Conservation (phyloP, 2,113 vertebrate genomes). For the Hippocampus comes region DNA sequence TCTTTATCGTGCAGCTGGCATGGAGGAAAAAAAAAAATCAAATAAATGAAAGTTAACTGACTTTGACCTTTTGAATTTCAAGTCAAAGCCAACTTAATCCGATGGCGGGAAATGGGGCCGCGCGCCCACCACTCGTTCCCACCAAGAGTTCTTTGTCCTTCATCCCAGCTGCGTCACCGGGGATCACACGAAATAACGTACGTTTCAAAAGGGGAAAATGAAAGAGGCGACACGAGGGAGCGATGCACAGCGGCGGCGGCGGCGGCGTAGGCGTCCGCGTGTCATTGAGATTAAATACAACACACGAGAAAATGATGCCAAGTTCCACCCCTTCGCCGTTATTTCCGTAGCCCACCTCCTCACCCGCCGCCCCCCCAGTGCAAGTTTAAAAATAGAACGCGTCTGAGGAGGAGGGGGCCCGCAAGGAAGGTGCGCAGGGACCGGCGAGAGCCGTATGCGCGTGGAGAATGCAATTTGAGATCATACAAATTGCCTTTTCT, state of each 20-base stretch:
- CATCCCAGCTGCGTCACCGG: conserved; percentile 30
- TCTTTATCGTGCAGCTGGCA: too few relatives aligned
- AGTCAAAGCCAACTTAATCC: conserved; percentile 33
- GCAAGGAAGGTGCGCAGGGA: conserved; percentile 41
- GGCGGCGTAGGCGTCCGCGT: conserved; percentile 10
- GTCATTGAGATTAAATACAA: conserved; percentile 45
- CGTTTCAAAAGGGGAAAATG: conserved; percentile 47
- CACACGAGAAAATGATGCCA: conserved; percentile 55
- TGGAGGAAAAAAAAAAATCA: not conserved
- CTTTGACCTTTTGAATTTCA: conserved; percentile 42
- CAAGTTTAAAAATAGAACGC: conserved; percentile 67
- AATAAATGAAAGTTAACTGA: conserved; percentile 22
- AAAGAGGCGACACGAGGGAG: conserved; percentile 42
- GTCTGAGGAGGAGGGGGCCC: conserved; percentile 54
- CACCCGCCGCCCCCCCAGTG: not conserved
- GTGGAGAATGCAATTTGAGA: conserved; percentile 68
- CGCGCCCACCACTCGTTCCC: not conserved
- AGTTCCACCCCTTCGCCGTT: conserved; percentile 51
- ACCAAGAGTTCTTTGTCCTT: conserved; percentile 27
- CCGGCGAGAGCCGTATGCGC: conserved; percentile 50
- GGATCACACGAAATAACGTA: conserved; percentile 51
- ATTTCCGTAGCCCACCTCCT: conserved; percentile 28
- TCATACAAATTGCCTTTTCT: conserved; percentile 69
- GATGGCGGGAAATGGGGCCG: conserved; percentile 37
- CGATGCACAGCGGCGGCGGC: conserved; percentile 5